phyloP scores from a whole-genome alignment of 1,140 invertebrate species.

The Drosophila kurseongensis region DNA sequence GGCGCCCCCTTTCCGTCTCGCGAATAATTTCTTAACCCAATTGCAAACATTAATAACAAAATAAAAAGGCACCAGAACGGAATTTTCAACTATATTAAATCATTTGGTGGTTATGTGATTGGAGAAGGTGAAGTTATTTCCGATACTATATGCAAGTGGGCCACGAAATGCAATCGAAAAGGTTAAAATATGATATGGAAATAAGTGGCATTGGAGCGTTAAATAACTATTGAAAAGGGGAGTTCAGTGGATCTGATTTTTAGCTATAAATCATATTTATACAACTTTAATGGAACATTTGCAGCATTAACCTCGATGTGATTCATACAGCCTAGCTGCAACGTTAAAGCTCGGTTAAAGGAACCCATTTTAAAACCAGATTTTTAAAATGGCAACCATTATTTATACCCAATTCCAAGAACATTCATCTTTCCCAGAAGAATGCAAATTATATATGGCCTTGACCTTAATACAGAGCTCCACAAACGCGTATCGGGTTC shows the following conservation, averaged over 20 bases:
- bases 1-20: slow-evolving; percentile 6
- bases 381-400: not conserved
- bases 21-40: slow-evolving; percentile 57
- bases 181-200: slow-evolving; percentile 9
- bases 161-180: not conserved
- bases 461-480: slow-evolving; percentile 19
- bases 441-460: slow-evolving; percentile 6
- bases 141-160: slow-evolving; percentile 10
- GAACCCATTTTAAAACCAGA: not conserved
- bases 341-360: not conserved
- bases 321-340: not conserved
- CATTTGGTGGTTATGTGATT: slow-evolving; percentile 22
- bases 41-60: slow-evolving; percentile 66
- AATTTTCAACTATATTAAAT: slow-evolving; percentile 21
- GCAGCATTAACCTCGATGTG: not conserved
- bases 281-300: too few species aligned
- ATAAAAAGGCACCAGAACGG: slow-evolving; percentile 24
- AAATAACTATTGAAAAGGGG: not conserved
- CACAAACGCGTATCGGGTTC: not conserved
- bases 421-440: not conserved
- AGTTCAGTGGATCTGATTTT: not conserved
- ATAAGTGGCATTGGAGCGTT: not conserved
- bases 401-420: not conserved
- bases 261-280: not conserved
- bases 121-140: slow-evolving; percentile 9